Evolutionary conservation across 2,113 vertebrate species (phyloP), one percentile per base, ranked within the genome.

Genomic region (Puntigrus tetrazona): DNA sequence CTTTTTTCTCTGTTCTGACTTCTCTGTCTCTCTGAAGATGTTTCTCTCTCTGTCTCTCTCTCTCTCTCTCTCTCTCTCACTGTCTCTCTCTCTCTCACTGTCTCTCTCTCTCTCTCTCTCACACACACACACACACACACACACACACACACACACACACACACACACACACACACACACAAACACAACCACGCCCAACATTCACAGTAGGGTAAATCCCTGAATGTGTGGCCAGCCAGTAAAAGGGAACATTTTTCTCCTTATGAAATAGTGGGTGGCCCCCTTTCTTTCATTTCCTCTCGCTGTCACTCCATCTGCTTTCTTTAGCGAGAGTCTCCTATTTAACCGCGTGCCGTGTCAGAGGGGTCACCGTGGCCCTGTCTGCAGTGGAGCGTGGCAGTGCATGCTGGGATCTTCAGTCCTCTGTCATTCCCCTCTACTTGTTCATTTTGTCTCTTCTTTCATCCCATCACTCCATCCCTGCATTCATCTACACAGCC

Each of bases 311-410:
- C 69, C 79, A 50, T 34, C 16, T 29, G 78, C 79, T 41, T 11
- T 86, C 82, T 70, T 80, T 76, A 50, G 88, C 50, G n/a, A 73
- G 38, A 43, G 22, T 72, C 82, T 45, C n/a, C 47, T 81, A 59
- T 85, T 65, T 86, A 77, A 86, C 87, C 81, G 22, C 7, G 20
- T 84, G 88, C 87, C 86, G 88, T 84, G 86, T 87, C 88, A 90
- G 80, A 73, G 87, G 87, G 91, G 89, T 90, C 84, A n/a, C 59
- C 34, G 78, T 70, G 88, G 87, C 86, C n/a, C 75, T 75, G 78
- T 80, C 85, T 89, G 84, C 83, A 67, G 86, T 83, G 67, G 80
- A 89, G 86, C 47, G 78, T 82, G 86, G 36, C 14, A 36, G 34
- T 69, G 82, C 79, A 74, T 85, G 59, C 74, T 79, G 72, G 55